Evolutionary conservation across 1,140 invertebrate species (phyloP), one percentile per base, ranked within the genome.

Genomic region (Chironomus tepperi): DNA sequence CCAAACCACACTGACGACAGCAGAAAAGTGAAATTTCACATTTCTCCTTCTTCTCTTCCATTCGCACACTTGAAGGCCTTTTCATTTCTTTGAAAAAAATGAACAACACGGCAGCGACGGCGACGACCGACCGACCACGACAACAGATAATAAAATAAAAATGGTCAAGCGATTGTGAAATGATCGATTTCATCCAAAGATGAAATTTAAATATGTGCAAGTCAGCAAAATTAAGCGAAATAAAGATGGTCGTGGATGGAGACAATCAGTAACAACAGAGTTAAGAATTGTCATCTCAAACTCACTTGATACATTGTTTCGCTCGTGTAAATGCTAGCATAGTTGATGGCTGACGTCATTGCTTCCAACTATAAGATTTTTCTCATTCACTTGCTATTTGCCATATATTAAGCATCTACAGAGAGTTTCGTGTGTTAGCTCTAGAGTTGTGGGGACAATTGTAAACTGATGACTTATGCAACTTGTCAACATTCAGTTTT

Each of bases 21-120:
- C 65, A 70, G 12, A 70, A 70, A 70, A 70, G 65, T 70, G 65
- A 70, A 70, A 70, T 70, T 70, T 70, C 65, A 70, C 65, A 70
- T 70, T 70, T 70, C 65, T 70, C 19, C 19, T 19, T 18, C 19
- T 70, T 19, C 19, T 70, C 18, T 18, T 70, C 10, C n/a, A 12
- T 57, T 70, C 10, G 6, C 16, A 18, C 18, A 19, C 19, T 70
- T 70, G 16, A 9, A 10, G n/a, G 16, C 19, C 65, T 70, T 70
- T 70, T 70, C 18, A 19, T 70, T 19, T 70, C 19, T 70, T 57
- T 57, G 7, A 57, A 57, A 57, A 57, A 15, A 15, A 9, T 34
- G 2, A 34, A 34, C 24, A 57, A 8, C 12, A 12, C 47, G 15
- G 47, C 47, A 15, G 15, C 47, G n/a, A 12, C n/a, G n/a, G 15